phyloP scores from a whole-genome alignment of 2,113 vertebrate species.

The Percina caprodes region DNA sequence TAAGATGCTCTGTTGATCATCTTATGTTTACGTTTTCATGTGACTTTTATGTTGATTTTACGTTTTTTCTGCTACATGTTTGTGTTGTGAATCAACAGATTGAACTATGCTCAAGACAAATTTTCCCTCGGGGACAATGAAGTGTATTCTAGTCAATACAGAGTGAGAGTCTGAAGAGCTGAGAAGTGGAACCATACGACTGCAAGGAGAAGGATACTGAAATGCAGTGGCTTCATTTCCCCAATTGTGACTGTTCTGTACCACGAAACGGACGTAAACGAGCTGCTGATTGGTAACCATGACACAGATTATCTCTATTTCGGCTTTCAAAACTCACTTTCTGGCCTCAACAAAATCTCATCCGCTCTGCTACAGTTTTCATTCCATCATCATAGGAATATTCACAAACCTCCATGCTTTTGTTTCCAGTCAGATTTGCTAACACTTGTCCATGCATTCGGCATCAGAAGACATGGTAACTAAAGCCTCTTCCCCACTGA shows the following conservation, averaged over 20 bases:
- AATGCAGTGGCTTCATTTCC: constrained; percentile 19
- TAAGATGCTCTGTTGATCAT: no score
- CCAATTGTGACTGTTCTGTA: neutral
- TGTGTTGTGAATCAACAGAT: no score
- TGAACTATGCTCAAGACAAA: no score
- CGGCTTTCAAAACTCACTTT: neutral
- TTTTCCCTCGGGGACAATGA: no score
- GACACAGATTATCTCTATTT: neutral
- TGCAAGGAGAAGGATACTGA: constrained; percentile 28
- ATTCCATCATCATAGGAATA: neutral
- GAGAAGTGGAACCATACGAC: neutral
- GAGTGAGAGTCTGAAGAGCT: neutral
- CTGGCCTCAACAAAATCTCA: neutral
- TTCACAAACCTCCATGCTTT: no score
- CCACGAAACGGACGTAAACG: neutral
- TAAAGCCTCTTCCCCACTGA: neutral
- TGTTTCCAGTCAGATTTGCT: neutral
- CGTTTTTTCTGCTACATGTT: no score
- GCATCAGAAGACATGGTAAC: neutral
- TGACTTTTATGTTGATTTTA: no score
- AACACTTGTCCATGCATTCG: neutral
- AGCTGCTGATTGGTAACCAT: constrained; percentile 2
- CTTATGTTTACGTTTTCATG: no score
- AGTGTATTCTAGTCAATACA: neutral
- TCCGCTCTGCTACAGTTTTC: neutral